These are phyloP conservation scores for Eupsittula cactorum DNA, from an alignment of 2,113 vertebrate genomes.

Conservation along the genomic window DNA sequence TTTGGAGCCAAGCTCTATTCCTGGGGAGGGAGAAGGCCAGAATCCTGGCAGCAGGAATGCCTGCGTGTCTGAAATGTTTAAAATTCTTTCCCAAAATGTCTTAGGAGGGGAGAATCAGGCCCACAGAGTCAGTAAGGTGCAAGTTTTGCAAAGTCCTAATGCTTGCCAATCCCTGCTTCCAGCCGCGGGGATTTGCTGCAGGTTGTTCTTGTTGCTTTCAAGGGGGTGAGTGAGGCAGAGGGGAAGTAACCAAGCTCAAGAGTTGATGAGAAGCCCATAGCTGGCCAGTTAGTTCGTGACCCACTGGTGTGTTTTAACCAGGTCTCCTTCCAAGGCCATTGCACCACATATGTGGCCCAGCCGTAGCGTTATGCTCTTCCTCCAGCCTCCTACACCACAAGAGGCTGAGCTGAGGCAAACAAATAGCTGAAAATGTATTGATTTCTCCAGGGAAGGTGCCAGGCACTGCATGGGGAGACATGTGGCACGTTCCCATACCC, in stretches of 20 bases:
- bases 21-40: not conserved
- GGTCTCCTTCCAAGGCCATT: not conserved
- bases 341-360: not conserved
- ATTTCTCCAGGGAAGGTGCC: not conserved
- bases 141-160: not conserved
- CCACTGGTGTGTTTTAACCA: not conserved
- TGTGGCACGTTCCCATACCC: not conserved
- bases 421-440: not conserved
- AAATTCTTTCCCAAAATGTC: not conserved
- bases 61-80: constrained; percentile 1
- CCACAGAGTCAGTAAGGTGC: not conserved
- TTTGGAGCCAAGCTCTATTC: not conserved
- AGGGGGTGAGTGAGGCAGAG: not conserved
- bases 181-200: not conserved
- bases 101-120: not conserved
- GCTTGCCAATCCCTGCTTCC: not conserved
- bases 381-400: not conserved
- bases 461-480: not conserved
- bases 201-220: not conserved
- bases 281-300: not conserved
- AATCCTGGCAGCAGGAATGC: not conserved
- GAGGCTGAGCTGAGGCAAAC: not conserved
- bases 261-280: not conserved
- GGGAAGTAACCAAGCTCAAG: not conserved
- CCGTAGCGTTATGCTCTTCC: not conserved